phyloP scores from a whole-genome alignment of 2,888 invertebrate genomes.

The Eurytoma californica region DNA sequence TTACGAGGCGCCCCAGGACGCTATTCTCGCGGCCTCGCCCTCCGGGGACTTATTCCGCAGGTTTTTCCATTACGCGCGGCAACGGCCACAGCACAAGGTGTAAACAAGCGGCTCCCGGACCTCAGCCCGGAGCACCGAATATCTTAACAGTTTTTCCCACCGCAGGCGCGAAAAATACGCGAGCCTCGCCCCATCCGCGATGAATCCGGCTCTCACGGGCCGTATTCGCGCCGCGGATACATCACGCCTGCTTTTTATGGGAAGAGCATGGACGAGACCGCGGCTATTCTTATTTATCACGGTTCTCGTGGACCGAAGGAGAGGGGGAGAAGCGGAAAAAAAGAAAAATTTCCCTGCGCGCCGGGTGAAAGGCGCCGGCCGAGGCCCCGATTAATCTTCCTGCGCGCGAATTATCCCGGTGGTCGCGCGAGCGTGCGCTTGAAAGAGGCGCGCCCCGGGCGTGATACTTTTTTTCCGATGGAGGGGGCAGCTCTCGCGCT shows the following conservation, averaged over 20 bases:
- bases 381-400: conserved; percentile 32
- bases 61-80: too few relatives aligned
- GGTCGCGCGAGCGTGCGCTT: not conserved
- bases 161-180: not conserved
- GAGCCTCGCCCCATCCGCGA: not conserved
- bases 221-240: too few relatives aligned
- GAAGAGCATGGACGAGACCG: not conserved
- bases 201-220: not conserved
- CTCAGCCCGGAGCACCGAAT: too few relatives aligned
- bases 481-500: not conserved
- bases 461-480: not conserved
- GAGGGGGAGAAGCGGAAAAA: not conserved
- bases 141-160: too few relatives aligned
- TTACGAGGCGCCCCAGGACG: too few relatives aligned
- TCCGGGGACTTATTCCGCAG: too few relatives aligned
- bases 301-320: not conserved
- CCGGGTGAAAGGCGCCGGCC: conserved; percentile 4
- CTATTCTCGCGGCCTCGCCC: too few relatives aligned
- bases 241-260: not conserved
- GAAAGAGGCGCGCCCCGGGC: not conserved
- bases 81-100: too few relatives aligned
- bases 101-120: too few relatives aligned
- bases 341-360: conserved; percentile 13
- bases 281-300: conserved; percentile 33
- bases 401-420: not conserved